These are phyloP conservation scores for Euborellia annulipes DNA, from an alignment of 1,140 invertebrate species.

Conservation along the genomic window DNA sequence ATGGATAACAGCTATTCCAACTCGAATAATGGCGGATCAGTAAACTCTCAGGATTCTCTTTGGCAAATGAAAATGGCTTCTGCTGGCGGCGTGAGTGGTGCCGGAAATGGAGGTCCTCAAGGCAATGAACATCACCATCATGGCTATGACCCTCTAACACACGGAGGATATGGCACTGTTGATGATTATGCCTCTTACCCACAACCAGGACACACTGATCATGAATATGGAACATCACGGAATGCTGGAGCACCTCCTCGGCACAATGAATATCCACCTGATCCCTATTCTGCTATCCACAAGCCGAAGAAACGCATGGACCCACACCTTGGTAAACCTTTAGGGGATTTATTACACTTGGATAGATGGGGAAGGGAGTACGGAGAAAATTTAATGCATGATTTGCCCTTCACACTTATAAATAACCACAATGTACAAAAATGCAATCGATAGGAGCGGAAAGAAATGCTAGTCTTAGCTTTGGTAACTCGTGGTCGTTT, in stretches of 20 bases:
- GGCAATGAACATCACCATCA: not conserved
- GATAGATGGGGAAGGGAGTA: too few relatives aligned
- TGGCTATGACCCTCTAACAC: conserved; percentile 58
- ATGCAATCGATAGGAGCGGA: too few relatives aligned
- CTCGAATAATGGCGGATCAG: conserved; percentile 80
- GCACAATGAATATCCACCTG: conserved; percentile 43
- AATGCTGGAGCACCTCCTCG: conserved; percentile 25
- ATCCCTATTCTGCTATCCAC: conserved; percentile 70
- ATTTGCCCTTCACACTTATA: too few relatives aligned
- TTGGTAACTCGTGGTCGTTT: too few relatives aligned
- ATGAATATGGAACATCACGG: conserved; percentile 15
- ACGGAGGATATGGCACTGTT: conserved; percentile 58
- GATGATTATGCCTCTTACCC: conserved; percentile 77
- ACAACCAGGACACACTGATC: conserved; percentile 37
- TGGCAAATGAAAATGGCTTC: conserved; percentile 84
- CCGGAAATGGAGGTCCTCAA: conserved; percentile 7
- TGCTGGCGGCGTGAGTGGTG: conserved; percentile 28
- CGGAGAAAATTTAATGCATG: too few relatives aligned
- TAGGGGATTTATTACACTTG: too few relatives aligned
- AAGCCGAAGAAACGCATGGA: conserved; percentile 70
- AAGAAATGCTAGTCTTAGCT: too few relatives aligned
- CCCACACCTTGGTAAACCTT: conserved; percentile 63
- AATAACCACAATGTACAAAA: too few relatives aligned
- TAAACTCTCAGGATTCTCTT: conserved; percentile 86
- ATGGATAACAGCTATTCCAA: conserved; percentile 84